These are phyloP conservation scores for Teleogryllus oceanicus DNA, from an alignment of 2,888 invertebrate species.

Conservation along the genomic window DNA sequence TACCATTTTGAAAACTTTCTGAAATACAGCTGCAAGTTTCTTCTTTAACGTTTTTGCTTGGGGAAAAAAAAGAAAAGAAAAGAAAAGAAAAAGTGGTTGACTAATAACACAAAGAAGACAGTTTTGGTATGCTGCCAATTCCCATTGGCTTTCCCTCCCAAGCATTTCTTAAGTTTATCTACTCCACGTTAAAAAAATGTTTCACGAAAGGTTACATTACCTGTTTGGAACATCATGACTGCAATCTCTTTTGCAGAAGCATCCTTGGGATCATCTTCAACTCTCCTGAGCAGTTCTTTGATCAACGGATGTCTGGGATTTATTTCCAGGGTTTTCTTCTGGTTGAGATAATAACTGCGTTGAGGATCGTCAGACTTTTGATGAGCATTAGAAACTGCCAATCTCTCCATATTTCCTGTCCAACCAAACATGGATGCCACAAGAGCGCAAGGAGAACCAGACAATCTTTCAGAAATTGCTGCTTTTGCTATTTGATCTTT, in stretches of 20 bases:
- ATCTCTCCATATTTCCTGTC: conserved; percentile 99
- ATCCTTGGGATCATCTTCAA: conserved; percentile 74
- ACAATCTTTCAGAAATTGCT: conserved; percentile 79
- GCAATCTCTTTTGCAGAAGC: conserved; percentile 78
- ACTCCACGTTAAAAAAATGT: not conserved
- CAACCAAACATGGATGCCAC: conserved; percentile 96
- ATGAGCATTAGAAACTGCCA: conserved; percentile 93
- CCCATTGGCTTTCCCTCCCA: no score
- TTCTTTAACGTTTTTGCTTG: no score
- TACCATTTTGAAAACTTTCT: no score
- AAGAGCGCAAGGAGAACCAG: conserved; percentile 90
- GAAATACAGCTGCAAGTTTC: no score
- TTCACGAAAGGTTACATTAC: conserved; percentile 36
- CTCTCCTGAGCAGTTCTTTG: conserved; percentile 80
- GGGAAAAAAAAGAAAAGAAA: no score
- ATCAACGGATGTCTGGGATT: conserved; percentile 97
- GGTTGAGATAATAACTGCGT: conserved; percentile 79
- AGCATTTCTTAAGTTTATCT: no score
- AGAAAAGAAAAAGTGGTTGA: no score
- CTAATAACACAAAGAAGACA: no score
- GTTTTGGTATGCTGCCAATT: no score
- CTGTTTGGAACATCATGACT: conserved; percentile 80
- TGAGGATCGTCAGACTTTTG: conserved; percentile 92
- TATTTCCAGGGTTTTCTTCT: conserved; percentile 95
- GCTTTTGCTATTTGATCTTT: conserved; percentile 77